Conservation (phyloP, 2,113 vertebrate species). For the Vombatus ursinus region DNA sequence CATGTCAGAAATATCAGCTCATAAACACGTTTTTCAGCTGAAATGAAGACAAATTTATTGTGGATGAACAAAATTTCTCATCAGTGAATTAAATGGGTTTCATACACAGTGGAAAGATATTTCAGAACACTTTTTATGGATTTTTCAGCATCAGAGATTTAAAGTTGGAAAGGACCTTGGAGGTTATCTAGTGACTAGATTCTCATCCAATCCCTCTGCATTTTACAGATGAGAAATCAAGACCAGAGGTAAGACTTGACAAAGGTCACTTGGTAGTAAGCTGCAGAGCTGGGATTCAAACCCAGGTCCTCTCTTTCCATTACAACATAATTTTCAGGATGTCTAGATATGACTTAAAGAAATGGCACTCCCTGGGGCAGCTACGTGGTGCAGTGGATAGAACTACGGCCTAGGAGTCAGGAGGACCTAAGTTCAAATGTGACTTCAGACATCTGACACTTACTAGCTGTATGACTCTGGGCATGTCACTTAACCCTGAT, state of each 20-base stretch:
- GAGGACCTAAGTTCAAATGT: no score
- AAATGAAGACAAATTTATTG: slow-evolving; percentile 36
- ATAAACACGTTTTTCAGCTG: slow-evolving; percentile 10
- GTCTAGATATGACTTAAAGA: background rate
- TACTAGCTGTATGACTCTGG: no score
- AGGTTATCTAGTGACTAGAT: no score
- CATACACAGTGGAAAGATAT: background rate
- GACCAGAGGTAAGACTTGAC: background rate
- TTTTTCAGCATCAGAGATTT: background rate
- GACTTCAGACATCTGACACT: no score
- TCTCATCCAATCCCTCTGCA: background rate
- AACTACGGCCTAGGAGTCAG: no score
- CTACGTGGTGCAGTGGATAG: no score
- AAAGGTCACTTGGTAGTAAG: background rate
- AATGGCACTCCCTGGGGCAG: background rate
- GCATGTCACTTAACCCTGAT: no score
- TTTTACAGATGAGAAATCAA: background rate
- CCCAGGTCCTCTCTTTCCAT: background rate
- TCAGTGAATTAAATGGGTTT: slow-evolving; percentile 17
- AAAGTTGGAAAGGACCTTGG: background rate
- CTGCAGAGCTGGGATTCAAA: background rate
- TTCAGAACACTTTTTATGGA: slow-evolving; percentile 9
- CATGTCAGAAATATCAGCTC: slow-evolving; percentile 2
- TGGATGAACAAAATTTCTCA: slow-evolving; percentile 42
- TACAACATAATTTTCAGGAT: background rate